Evolutionary conservation across 2,797 vertebrate species (phyloP), one percentile per base, ranked within the genome.

Genomic region (Hephaestus fuliginosus): DNA sequence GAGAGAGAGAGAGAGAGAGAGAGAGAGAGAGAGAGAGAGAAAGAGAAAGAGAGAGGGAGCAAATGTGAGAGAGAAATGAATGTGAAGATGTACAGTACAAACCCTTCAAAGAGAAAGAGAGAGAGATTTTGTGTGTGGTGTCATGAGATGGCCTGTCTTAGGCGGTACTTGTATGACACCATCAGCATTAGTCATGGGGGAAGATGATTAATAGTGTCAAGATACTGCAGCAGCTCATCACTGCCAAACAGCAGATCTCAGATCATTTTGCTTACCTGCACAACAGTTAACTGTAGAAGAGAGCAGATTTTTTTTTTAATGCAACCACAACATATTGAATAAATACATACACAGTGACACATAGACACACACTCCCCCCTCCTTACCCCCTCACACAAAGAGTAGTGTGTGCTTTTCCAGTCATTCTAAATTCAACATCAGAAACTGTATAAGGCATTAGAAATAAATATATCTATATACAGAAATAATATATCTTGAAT

Each of bases 131-230:
- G 56, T 57, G 69, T 67, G 66, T 66, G 64, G 80, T 88, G 82
- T 84, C 86, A 88, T 86, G 82, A 88, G 76, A 86, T 68, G 78
- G 86, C 63, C 82, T 86, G 86, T 89, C 87, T 85, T 70, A 75
- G 82, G 85, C 76, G 49, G 78, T 48, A 25, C 78, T 89, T 88
- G 76, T 55, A 83, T 91, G 91, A 91, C 91, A 92, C 83, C 88
- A 79, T 89, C 84, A 67, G 87, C 7, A 15, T 93, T 87, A 92
- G 90, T 93, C 92, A 93, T 25, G 30, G 68, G 68, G 36, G 68
- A 83, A 81, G 85, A 93, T 91, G 89, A 93, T 91, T 86, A 92
- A 91, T 80, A 69, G 81, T 84, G 85, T 87, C 85, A 86, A 90
- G 90, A 92, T 82, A 71, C 88, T 61, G 86, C 88, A 89, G 88